These are phyloP conservation scores for Dione vanillae DNA, from an alignment of 2,888 invertebrate species.

Conservation along the genomic window DNA sequence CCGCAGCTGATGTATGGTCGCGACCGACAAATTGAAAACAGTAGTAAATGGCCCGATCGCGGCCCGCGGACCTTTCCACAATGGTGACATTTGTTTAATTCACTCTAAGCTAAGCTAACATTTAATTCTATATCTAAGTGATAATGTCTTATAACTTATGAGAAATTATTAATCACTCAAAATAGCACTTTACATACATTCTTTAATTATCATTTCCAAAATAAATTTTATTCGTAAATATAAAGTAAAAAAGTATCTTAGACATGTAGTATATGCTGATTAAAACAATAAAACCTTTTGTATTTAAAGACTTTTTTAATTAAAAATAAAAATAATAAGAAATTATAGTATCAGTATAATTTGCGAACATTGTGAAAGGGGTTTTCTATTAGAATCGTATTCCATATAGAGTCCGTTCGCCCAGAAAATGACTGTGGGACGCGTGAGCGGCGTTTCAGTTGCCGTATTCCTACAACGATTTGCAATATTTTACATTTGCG, in stretches of 20 bases:
- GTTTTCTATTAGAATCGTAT: slow-evolving; percentile 70
- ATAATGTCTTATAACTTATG: background rate
- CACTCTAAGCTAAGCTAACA: slow-evolving; percentile 25
- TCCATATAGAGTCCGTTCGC: slow-evolving; percentile 74
- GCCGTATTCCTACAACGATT: slow-evolving; percentile 42
- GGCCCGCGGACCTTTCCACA: slow-evolving; percentile 58
- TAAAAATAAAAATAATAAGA: background rate
- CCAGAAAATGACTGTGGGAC: slow-evolving; percentile 74
- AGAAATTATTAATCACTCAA: background rate
- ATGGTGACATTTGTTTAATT: slow-evolving; percentile 51
- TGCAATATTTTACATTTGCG: slow-evolving; percentile 40
- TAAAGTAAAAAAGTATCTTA: no score
- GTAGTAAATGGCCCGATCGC: slow-evolving; percentile 76
- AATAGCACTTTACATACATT: no score
- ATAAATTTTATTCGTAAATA: no score
- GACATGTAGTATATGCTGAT: background rate
- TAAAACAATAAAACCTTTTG: background rate
- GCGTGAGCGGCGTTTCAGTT: slow-evolving; percentile 58
- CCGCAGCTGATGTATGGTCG: slow-evolving; percentile 74
- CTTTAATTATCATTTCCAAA: no score
- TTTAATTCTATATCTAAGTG: background rate
- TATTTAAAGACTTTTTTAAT: background rate
- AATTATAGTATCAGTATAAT: background rate
- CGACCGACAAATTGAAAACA: slow-evolving; percentile 77
- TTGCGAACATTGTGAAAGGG: slow-evolving; percentile 51